Evolutionary conservation across 53 echinoderm and acorn worm species (phyloP), one percentile per base, ranked within the genome.

Genomic region (Hippasteria phrygiana): DNA sequence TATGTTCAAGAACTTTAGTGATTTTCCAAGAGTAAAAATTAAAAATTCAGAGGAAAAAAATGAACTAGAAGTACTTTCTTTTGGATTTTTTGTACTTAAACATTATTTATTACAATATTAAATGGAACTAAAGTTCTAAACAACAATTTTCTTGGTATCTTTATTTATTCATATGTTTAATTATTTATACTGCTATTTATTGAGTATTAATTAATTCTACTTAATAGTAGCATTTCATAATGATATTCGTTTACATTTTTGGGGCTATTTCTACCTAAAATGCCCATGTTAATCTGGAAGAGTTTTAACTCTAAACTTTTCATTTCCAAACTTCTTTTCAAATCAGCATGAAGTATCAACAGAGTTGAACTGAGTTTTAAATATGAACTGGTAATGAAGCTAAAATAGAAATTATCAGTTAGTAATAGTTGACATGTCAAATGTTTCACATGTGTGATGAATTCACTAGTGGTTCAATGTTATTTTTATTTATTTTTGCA

Each of bases 51-150:
- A 36, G 78, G 37, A 8, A 59, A 6, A 59, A n/a, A n/a, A n/a
- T n/a, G n/a, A 59, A 24, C 26, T 50, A n/a, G 36, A 77, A 28
- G 26, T 39, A 41, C 13, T 13, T 62, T 62, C 36, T 22, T 67
- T 67, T 67, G 3, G 69, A 36, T 34, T 10, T 67, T 67, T 67
- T 67, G 69, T 67, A 67, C 69, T 67, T 50, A 39, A 34, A 48
- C 38, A 59, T 83, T 83, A 83, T 85, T 85, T 85, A 85, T 85
- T 50, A 47, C 70, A 85, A 43, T 70, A 51, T 78, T 32, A 66
- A 79, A 18, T 79, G 17, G 24, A 81, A 33, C 14, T 10, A 55
- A 66, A 45, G 65, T 65, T 65, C 85, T 70, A 69, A 82, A 27
- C 71, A 71, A 36, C 85, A 85, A 32, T 83, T 18, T 43, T 48